A percentile compares a stretch with the other conserved stretches of the same genome.
Evolutionary conservation across 1,140 invertebrate genomes (phyloP).

Genomic region (fruit fly (Drosophila melanogaster)): DNA sequence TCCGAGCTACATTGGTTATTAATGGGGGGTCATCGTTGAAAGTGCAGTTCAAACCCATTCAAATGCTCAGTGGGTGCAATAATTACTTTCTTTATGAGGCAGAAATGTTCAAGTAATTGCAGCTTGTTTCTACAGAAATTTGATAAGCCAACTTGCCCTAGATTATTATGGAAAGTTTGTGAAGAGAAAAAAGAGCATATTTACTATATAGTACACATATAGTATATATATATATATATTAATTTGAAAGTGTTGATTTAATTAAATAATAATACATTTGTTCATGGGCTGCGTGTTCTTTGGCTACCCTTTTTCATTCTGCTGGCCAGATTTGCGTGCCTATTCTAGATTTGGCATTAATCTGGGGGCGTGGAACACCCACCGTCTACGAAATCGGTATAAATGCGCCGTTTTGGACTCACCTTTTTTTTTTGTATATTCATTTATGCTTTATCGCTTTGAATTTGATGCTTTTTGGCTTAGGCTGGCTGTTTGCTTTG

Average conservation of each 20-base stretch:
- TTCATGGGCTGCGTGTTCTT: neutral
- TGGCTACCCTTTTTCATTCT: neutral
- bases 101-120: conserved; percentile 8
- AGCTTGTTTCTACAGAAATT: neutral
- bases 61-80: neutral
- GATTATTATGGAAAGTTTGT: neutral
- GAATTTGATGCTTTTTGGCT: conserved; percentile 5
- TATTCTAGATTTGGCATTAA: conserved; percentile 35
- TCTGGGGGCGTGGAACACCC: conserved; percentile 45
- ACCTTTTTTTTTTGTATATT: conserved; percentile 17
- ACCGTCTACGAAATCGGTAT: conserved; percentile 21
- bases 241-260: conserved; percentile 4
- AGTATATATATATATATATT: neutral
- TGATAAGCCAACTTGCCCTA: conserved; percentile 9
- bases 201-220: neutral
- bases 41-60: neutral
- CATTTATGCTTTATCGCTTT: conserved; percentile 2
- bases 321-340: conserved; percentile 18
- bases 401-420: conserved; percentile 29
- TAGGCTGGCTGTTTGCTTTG: conserved; percentile 33
- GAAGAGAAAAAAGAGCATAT: neutral
- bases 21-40: neutral
- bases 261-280: neutral
- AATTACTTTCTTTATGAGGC: conserved; percentile 6
- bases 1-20: neutral